Base-by-base conservation (phyloP, 2,888 invertebrate genomes). In the Phrixothrix hirtus region DNA sequence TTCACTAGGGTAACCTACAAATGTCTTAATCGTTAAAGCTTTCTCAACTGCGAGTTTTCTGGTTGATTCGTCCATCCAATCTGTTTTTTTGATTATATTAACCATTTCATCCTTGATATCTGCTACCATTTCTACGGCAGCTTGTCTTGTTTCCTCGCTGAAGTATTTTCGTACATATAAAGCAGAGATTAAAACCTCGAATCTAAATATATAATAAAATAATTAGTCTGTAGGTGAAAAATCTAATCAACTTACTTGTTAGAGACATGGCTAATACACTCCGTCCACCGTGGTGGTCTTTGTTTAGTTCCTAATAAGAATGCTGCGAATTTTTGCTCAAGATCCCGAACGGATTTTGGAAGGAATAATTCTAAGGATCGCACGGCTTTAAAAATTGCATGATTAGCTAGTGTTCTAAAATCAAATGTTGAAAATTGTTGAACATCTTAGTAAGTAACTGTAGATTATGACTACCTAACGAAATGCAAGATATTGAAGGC, bases 1-100 rank as follows among this genome's bases (percentile, higher is more conserved):
- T n/a, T n/a, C n/a, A n/a, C n/a, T 90, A 1, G 93, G 92, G 72
- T 92, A 93, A 0, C 91, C 93, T 67, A 93, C 92, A 71, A 92
- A 88, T 0, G 88, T 84, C 1, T 83, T 79, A 86, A 94, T 92
- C 0, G 84, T 79, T 46, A 82, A 81, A 0, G 88, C 85, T 69
- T 51, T 51, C 2, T 51, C 38, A 4, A 51, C 11, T 1, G 44
- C 44, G 90, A 90, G 53, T 84, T 82, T 71, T 0, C 89, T 90
- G 0, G 94, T 94, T 55, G 78, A 75, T 1, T 39, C 29, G 21
- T 52, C 46, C 36, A 50, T 44, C 96, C 96, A 97, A 34, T 88
- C 88, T 6, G 94, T 86, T 51, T 85, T 80, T 11, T 82, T 79
- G 43, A 95, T 73, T 16, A 95, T 92, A 62, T 88, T 84, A 55